phyloP scores from a whole-genome alignment of 2,888 invertebrate species.

The Trimorus sp. region DNA sequence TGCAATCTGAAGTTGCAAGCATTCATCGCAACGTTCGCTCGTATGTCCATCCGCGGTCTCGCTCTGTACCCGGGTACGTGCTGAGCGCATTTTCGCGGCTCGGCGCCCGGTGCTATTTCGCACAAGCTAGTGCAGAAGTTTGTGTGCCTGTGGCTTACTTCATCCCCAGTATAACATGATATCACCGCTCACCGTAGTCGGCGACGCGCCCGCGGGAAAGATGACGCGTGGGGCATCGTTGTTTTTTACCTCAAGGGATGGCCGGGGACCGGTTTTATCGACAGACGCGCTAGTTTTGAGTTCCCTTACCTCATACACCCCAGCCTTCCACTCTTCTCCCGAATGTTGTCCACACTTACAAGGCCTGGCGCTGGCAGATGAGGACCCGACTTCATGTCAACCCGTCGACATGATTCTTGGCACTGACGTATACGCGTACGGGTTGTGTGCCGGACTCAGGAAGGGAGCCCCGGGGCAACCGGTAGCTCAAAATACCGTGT shows the following conservation, averaged over 20 bases:
- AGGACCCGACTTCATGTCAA: not conserved
- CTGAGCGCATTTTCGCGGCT: too few relatives aligned
- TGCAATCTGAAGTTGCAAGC: too few relatives aligned
- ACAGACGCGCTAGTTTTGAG: not conserved
- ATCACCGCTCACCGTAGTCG: not conserved
- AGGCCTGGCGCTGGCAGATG: not conserved
- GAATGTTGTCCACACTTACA: not conserved
- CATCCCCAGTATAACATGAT: too few relatives aligned
- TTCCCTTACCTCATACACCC: not conserved
- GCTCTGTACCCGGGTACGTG: too few relatives aligned
- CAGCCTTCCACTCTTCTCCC: not conserved
- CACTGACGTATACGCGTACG: constrained; percentile 2
- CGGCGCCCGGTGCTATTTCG: too few relatives aligned
- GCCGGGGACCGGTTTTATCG: not conserved
- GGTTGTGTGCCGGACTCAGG: not conserved
- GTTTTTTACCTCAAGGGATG: not conserved
- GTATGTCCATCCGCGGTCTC: too few relatives aligned
- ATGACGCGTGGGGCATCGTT: not conserved
- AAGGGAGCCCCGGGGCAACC: not conserved
- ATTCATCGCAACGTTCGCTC: too few relatives aligned
- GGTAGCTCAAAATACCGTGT: constrained; percentile 2
- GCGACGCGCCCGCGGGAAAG: not conserved
- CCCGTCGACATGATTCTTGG: not conserved
- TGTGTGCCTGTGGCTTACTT: too few relatives aligned
- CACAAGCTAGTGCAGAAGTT: too few relatives aligned